Evolutionary conservation across 2,797 vertebrate species (phyloP).

Genomic region (Mus spretus): DNA sequence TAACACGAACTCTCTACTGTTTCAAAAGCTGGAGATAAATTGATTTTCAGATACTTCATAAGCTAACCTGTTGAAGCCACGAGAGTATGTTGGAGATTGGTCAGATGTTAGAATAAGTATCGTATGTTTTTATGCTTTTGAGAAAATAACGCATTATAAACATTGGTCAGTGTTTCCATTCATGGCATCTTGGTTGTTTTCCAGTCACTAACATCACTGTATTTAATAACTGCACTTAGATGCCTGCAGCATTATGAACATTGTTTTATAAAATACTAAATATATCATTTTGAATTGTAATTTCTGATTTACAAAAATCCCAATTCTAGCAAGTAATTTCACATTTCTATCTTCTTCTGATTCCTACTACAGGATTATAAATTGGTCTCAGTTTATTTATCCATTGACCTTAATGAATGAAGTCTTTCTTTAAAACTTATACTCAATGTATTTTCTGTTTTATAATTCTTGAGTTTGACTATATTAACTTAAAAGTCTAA

Average conservation of each 20-base stretch:
- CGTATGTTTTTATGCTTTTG: slow-evolving; percentile 2
- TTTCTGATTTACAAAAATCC: slow-evolving; percentile 44
- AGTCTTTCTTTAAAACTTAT: slow-evolving; percentile 59
- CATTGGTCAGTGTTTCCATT: slow-evolving; percentile 21
- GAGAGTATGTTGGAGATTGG: not conserved
- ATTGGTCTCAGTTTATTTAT: not conserved
- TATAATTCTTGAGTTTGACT: slow-evolving; percentile 11
- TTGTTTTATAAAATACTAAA: slow-evolving; percentile 41
- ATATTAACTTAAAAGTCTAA: slow-evolving; percentile 45
- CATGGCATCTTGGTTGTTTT: not conserved
- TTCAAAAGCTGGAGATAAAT: not conserved
- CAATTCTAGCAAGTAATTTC: slow-evolving; percentile 56
- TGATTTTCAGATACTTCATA: not conserved
- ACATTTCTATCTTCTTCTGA: not conserved
- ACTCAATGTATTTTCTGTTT: slow-evolving; percentile 47
- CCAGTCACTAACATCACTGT: slow-evolving; percentile 22
- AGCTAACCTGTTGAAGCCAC: not conserved
- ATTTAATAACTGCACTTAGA: slow-evolving; percentile 6
- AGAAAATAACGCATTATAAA: slow-evolving; percentile 36
- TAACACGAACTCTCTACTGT: no score
- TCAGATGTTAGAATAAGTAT: not conserved
- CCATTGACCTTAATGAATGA: slow-evolving; percentile 8
- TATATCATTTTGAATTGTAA: slow-evolving; percentile 48
- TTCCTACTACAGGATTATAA: slow-evolving; percentile 4
- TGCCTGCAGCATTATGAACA: slow-evolving; percentile 46